Base-by-base conservation (phyloP, 1,140 invertebrate species). In the Aphelinus atriplicis region DNA sequence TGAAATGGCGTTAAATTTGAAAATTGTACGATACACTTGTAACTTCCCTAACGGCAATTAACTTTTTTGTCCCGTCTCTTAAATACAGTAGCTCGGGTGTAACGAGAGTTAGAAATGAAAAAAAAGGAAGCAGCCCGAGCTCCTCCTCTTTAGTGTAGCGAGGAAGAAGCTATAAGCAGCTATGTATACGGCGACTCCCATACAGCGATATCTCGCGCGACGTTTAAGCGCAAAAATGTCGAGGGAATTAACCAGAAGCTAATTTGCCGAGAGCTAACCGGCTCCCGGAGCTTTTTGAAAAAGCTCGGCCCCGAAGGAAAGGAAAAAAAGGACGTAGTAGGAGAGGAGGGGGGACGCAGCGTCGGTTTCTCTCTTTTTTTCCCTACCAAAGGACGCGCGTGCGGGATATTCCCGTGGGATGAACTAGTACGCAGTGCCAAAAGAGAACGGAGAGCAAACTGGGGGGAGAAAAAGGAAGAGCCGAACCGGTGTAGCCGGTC, bases 161-260 rank as follows among this genome's bases (percentile, higher is more conserved):
- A 43, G 4, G 55, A 47, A 56, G 43, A 68, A 68, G 55, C 55
- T 53, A 46, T 57, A 45, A 5, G 64, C 48, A 7, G 5, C 48
- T 53, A n/a, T 48, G 50, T 43, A 66, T 10, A 55, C 26, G 65
- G 7, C 26, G 26, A 26, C 26, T 26, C 26, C 26, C 26, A 26
- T 26, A 26, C 26, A 9, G 56, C 47, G 67, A 46, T 70, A 61
- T 70, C 67, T 60, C 55, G 67, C 51, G 51, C 51, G 51, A 53
- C 51, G 9, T 53, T 53, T 53, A 9, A n/a, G 46, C 56, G 67
- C 56, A 42, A 46, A 56, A 68, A 57, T 57, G 53, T n/a, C 55
- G 46, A 7, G 67, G 67, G 67, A 58, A 60, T 70, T 70, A 55
- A 50, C 2, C 45, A 9, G 53, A 70, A 70, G 67, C 67, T 70